Evolutionary conservation across 2,113 vertebrate genomes (phyloP).

Genomic region (Notiomystis cincta): DNA sequence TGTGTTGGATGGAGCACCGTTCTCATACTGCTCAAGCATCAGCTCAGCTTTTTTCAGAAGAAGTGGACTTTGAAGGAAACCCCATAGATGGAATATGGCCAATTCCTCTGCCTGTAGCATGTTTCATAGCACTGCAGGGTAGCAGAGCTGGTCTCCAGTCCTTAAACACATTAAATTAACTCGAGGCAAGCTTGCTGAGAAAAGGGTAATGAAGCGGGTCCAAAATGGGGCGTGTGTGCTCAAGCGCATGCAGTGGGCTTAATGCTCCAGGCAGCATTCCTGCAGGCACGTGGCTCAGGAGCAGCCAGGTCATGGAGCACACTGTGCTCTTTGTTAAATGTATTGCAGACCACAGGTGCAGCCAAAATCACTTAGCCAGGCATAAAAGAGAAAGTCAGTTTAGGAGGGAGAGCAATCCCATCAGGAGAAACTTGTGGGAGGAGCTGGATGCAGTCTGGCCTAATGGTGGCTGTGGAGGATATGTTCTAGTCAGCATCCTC

Average conservation of each 20-base stretch:
- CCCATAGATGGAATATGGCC: neutral
- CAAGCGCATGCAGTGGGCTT: neutral
- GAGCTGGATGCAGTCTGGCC: neutral
- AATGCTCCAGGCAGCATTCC: neutral
- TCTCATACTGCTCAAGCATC: neutral
- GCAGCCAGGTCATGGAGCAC: neutral
- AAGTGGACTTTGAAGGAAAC: neutral
- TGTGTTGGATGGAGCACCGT: neutral
- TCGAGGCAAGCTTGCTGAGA: neutral
- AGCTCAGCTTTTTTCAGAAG: neutral
- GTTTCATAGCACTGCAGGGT: neutral
- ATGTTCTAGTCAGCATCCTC: neutral
- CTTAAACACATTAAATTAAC: neutral
- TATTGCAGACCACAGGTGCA: neutral
- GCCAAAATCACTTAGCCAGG: neutral
- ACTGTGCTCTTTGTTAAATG: neutral
- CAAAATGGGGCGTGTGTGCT: neutral
- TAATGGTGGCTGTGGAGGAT: neutral
- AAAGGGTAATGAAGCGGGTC: neutral
- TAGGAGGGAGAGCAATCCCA: neutral
- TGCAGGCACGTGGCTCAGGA: neutral
- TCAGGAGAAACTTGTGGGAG: neutral
- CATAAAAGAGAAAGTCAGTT: neutral
- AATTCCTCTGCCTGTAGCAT: neutral
- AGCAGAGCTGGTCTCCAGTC: neutral